phyloP scores from a whole-genome alignment of 2,888 invertebrate species.

The Molorchus minor region DNA sequence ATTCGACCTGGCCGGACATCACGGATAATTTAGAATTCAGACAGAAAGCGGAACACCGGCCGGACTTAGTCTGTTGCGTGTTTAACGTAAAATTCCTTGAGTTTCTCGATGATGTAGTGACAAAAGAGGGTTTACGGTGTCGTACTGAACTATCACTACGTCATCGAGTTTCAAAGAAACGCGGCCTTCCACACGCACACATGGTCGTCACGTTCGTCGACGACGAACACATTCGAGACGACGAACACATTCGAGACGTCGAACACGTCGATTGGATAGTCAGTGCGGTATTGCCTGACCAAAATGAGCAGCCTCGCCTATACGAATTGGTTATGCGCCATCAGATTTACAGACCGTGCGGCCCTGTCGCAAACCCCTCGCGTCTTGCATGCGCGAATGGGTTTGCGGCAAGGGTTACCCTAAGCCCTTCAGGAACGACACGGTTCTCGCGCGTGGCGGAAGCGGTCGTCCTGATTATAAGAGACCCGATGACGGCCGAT shows the following conservation, averaged over 20 bases:
- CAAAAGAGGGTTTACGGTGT: too few species aligned
- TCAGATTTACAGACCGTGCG: not conserved
- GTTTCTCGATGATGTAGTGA: constrained; percentile 24
- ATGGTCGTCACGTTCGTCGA: constrained; percentile 19
- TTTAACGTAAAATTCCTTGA: constrained; percentile 20
- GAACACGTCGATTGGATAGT: not conserved
- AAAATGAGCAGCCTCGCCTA: not conserved
- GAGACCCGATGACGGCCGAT: not conserved
- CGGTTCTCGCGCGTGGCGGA: not conserved
- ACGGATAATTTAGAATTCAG: not conserved
- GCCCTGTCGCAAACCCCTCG: not conserved
- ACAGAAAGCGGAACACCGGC: constrained; percentile 21
- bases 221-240: too few species aligned
- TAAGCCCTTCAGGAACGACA: not conserved
- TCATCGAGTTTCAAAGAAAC: constrained; percentile 31
- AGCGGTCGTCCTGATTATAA: not conserved
- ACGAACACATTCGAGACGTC: not conserved
- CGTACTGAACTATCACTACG: constrained; percentile 26
- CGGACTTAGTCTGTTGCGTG: constrained; percentile 23
- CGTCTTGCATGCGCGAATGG: not conserved
- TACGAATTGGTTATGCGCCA: not conserved
- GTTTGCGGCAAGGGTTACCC: not conserved
- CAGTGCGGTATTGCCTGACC: not conserved
- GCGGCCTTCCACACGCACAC: constrained; percentile 28
- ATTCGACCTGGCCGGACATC: constrained; percentile 36